phyloP scores from a whole-genome alignment of 1,140 invertebrate genomes.

The Chrysopa pallens region DNA sequence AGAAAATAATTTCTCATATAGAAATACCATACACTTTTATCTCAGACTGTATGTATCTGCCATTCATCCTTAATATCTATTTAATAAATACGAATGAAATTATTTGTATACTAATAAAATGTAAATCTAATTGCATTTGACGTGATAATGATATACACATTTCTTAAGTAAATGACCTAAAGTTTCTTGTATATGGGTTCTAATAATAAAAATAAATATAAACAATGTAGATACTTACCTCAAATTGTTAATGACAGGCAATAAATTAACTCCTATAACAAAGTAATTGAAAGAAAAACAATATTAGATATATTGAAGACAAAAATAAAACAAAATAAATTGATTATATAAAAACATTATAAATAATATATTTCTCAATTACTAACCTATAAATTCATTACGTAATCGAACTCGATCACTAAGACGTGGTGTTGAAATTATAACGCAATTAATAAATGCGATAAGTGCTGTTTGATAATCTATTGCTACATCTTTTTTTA shows the following conservation, averaged over 20 bases:
- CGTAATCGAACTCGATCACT: conserved; percentile 73
- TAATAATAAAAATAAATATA: too few species aligned
- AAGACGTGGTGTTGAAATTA: conserved; percentile 74
- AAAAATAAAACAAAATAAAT: conserved; percentile 1
- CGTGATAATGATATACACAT: too few species aligned
- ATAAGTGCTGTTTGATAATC: conserved; percentile 83
- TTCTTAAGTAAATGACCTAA: too few species aligned
- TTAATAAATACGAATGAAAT: too few species aligned
- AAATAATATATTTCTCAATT: conserved; percentile 1
- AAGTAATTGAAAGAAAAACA: conserved; percentile 11
- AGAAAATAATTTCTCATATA: too few species aligned
- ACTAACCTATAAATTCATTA: conserved; percentile 86
- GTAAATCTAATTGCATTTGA: too few species aligned
- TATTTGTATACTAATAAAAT: too few species aligned
- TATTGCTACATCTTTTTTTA: conserved; percentile 54
- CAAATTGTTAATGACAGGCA: conserved; percentile 62
- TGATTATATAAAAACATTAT: background rate
- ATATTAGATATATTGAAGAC: background rate
- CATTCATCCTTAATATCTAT: too few species aligned
- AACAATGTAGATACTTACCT: conserved; percentile 34
- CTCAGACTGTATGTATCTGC: too few species aligned
- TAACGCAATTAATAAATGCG: conserved; percentile 89
- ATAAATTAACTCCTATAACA: conserved; percentile 59
- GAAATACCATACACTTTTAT: too few species aligned
- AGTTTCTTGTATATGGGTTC: too few species aligned